Evolutionary conservation across 2,888 invertebrate species (phyloP).

Genomic region (Nymphalis c-album): DNA sequence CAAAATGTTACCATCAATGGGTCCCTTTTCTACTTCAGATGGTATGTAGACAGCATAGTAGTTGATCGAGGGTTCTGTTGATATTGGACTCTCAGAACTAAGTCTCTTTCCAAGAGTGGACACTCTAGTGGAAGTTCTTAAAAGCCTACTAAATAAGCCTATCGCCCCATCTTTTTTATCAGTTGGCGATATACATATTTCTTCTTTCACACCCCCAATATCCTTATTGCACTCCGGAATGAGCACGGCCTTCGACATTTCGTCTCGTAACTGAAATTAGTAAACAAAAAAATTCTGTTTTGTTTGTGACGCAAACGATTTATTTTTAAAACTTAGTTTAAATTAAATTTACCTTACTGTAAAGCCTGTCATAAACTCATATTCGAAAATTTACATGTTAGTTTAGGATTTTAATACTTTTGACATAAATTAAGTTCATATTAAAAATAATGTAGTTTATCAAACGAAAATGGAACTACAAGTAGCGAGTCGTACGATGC

Average conservation of each 20-base stretch:
- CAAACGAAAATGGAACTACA: conserved; percentile 56
- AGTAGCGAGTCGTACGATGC: conserved; percentile 46
- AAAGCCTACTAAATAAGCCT: conserved; percentile 64
- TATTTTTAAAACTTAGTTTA: conserved; percentile 61
- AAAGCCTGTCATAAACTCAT: conserved; percentile 69
- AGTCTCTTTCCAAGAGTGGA: conserved; percentile 61
- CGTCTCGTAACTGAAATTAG: conserved; percentile 60
- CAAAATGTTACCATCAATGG: conserved; percentile 69
- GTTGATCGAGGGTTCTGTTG: conserved; percentile 58
- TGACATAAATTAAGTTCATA: conserved; percentile 43
- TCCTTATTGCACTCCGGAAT: conserved; percentile 71
- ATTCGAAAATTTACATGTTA: conserved; percentile 34
- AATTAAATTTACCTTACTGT: conserved; percentile 50
- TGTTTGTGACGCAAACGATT: conserved; percentile 75
- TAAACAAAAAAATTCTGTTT: conserved; percentile 69
- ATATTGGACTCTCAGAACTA: conserved; percentile 56
- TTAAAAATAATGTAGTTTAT: conserved; percentile 48
- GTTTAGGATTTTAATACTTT: conserved; percentile 49
- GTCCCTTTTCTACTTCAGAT: conserved; percentile 77
- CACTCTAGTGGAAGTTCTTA: conserved; percentile 69
- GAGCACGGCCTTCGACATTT: conserved; percentile 73
- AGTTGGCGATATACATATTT: conserved; percentile 63
- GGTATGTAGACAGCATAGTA: conserved; percentile 80
- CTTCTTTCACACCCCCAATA: conserved; percentile 66
- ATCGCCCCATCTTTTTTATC: conserved; percentile 71